Conservation (phyloP, 2,113 vertebrate species). For the Peromyscus maniculatus region DNA sequence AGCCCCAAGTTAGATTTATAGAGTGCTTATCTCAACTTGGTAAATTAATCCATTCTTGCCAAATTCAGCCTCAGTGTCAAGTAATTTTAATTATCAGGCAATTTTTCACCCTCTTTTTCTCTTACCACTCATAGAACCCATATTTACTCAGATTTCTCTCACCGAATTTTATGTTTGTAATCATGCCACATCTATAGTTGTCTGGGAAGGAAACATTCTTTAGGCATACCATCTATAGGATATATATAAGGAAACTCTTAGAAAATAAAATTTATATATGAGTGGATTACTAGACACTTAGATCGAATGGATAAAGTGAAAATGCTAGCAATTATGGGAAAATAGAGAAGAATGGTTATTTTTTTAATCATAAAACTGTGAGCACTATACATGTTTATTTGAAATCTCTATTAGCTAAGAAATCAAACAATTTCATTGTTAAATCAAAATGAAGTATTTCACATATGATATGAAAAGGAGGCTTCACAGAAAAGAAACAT, state of each 20-base stretch:
- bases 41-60: background rate
- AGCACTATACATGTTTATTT: background rate
- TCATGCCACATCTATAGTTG: background rate
- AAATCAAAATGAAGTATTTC: background rate
- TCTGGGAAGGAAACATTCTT: background rate
- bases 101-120: background rate
- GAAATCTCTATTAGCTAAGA: background rate
- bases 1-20: background rate
- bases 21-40: background rate
- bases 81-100: background rate
- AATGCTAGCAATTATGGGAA: background rate
- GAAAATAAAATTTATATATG: background rate
- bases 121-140: background rate
- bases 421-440: background rate
- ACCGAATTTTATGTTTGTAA: background rate
- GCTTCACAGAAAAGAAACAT: background rate
- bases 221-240: background rate
- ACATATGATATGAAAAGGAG: background rate
- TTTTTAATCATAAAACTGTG: background rate
- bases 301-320: background rate
- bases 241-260: background rate
- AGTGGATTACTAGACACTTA: background rate
- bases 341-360: background rate
- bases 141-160: background rate
- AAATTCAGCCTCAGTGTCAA: conserved; percentile 5